Percentiles rank a stretch among this genome's conserved stretches.
Evolutionary conservation across 35 echinoderm and acorn worm species (phyloP).

Genomic region (Apostichopus californicus): DNA sequence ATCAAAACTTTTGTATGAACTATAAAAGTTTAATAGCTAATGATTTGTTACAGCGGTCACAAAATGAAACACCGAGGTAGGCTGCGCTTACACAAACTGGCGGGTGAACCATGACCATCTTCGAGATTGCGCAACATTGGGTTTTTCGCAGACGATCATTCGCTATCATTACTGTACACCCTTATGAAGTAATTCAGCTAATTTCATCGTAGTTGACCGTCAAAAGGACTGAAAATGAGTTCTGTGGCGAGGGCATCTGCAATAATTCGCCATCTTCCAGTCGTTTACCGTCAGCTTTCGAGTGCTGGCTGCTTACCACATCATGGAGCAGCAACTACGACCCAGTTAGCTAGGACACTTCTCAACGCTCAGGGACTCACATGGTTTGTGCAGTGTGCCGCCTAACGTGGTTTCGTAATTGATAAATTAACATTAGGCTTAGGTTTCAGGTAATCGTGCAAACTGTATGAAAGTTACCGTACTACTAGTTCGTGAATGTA

Average conservation of each 20-base stretch:
- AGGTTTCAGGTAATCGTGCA: not conserved
- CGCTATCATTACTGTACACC: conserved; percentile 6
- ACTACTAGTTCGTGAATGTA: too few species aligned
- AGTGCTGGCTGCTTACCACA: not conserved
- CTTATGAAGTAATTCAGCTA: not conserved
- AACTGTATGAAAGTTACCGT: not conserved
- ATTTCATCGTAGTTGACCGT: not conserved
- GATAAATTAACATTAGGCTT: conserved; percentile 14
- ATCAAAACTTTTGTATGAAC: too few species aligned
- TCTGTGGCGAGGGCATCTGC: conserved; percentile 17
- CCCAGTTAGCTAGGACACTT: not conserved
- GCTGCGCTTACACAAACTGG: too few species aligned
- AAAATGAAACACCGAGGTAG: too few species aligned
- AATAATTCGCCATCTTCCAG: conserved; percentile 19
- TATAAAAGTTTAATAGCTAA: too few species aligned
- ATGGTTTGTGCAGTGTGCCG: not conserved
- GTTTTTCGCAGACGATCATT: not conserved
- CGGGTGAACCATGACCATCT: too few species aligned
- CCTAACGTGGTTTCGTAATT: not conserved
- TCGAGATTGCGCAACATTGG: not conserved
- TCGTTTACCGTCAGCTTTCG: conserved; percentile 1
- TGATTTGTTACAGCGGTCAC: too few species aligned
- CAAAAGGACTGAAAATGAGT: conserved; percentile 18
- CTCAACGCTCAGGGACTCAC: conserved; percentile 16
- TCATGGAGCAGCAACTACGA: not conserved